These are phyloP conservation scores for Oreochromis spilurus DNA, from an alignment of 2,113 vertebrate species.

Conservation along the genomic window DNA sequence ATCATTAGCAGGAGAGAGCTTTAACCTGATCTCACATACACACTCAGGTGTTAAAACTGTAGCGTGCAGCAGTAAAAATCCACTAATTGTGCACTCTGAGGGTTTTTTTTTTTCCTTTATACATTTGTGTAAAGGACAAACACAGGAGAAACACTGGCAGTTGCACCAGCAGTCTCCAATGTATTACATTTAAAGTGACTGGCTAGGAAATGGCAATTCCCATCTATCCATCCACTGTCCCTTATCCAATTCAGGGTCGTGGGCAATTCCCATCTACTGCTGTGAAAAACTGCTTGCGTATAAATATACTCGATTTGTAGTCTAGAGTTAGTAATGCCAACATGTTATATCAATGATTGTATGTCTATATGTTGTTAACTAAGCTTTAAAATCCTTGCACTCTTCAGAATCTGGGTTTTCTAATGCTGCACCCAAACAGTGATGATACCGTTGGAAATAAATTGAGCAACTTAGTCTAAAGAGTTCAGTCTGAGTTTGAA, in stretches of 20 bases:
- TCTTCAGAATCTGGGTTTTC: not conserved
- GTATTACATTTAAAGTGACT: not conserved
- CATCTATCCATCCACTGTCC: not conserved
- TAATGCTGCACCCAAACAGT: not conserved
- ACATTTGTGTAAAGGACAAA: not conserved
- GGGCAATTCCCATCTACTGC: not conserved
- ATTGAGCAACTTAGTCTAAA: not conserved
- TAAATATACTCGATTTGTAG: not conserved
- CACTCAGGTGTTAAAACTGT: not conserved
- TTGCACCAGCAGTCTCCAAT: not conserved
- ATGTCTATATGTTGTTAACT: not conserved
- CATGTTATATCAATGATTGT: not conserved
- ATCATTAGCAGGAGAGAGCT: not conserved
- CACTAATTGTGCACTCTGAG: not conserved
- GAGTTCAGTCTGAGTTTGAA: not conserved
- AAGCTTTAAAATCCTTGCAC: not conserved
- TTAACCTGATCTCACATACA: not conserved
- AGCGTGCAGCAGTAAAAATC: not conserved
- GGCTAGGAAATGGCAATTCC: not conserved
- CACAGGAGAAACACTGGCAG: not conserved
- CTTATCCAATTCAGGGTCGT: not conserved
- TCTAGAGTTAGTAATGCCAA: not conserved
- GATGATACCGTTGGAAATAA: rapidly evolving
- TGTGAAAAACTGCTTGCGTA: rapidly evolving
- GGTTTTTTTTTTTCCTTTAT: not conserved